Base-by-base conservation (phyloP, 2,888 invertebrate species). In the Cosmorhoe ocellata region DNA sequence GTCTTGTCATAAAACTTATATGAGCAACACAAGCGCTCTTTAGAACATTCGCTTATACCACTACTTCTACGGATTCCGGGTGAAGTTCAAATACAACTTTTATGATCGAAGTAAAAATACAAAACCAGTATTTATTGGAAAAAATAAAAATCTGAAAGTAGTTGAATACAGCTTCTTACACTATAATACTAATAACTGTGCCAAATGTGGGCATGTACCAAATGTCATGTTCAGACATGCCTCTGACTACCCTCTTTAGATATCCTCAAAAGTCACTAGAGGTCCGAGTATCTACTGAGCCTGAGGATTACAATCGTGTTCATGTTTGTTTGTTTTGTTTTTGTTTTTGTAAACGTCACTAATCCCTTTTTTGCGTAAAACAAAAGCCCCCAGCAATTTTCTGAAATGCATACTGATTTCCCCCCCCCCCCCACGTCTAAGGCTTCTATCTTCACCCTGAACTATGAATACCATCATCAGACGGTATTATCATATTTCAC, bases 391-490 rank as follows among this genome's bases (percentile, higher is more conserved):
- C 24, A 60, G 52, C 56, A 59, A 64, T 66, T 63, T 68, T 66
- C 69, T 73, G 76, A 79, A 81, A 81, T 73, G 71, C 70, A 74
- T 75, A 79, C 76, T 78, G 78, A 75, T 72, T 71, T 74, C 75
- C 54, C 76, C 54, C 76, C 71, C 78, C 70, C 74, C 64, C 66
- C 61, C 4, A 3, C 67, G 50, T 67, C 63, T 75, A 81, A 74
- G 87, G 85, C 71, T 88, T 83, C 79, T 68, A 72, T 73, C 69
- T 70, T 74, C 66, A 69, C 77, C 70, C 73, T 71, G 61, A 77
- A 78, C 81, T 83, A 84, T 88, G 88, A 87, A 88, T 87, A 82
- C 82, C 84, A 79, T 86, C 84, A 83, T 85, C 84, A 84, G 77
- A 66, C 80, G 63, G 69, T 65, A 87, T 87, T 88, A 88, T 88